Percentiles rank a stretch among this genome's conserved stretches.
These are phyloP conservation scores for Pararge aegeria DNA, from an alignment of 1,140 invertebrate genomes.

Conservation along the genomic window DNA sequence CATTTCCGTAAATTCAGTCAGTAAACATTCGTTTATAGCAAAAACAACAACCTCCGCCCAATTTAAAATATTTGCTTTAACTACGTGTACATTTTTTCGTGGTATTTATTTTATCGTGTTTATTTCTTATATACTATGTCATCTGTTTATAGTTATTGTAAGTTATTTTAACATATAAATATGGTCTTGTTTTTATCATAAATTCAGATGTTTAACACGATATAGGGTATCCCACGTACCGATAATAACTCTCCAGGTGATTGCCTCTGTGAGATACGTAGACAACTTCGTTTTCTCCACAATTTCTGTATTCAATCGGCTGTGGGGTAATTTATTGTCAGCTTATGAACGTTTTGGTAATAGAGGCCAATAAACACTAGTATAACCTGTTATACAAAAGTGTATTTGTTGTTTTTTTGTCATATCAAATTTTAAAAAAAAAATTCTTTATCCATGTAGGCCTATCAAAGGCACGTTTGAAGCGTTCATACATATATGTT, in stretches of 20 bases:
- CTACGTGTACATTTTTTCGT: no score
- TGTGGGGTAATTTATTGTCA: conserved; percentile 19
- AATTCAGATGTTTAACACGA: neutral
- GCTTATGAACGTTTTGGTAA: conserved; percentile 26
- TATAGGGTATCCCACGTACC: conserved; percentile 2
- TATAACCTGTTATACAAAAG: no score
- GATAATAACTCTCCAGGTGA: conserved; percentile 15
- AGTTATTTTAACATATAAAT: neutral
- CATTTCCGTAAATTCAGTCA: neutral
- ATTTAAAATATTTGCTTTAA: no score
- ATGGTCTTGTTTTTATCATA: neutral
- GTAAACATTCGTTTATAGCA: neutral
- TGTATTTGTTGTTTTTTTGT: no score
- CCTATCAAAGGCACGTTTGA: no score
- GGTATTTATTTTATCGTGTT: no score
- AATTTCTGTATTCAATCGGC: conserved; percentile 20
- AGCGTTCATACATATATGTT: no score
- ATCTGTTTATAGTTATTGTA: neutral
- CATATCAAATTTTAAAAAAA: no score
- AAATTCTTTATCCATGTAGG: no score
- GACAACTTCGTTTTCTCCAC: conserved; percentile 17
- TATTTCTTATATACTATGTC: no score
- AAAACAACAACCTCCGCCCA: neutral
- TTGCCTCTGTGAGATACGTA: conserved; percentile 18
- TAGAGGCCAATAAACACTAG: conserved; percentile 17